Conservation (phyloP, 2,113 vertebrate species). For the Lathamus discolor region DNA sequence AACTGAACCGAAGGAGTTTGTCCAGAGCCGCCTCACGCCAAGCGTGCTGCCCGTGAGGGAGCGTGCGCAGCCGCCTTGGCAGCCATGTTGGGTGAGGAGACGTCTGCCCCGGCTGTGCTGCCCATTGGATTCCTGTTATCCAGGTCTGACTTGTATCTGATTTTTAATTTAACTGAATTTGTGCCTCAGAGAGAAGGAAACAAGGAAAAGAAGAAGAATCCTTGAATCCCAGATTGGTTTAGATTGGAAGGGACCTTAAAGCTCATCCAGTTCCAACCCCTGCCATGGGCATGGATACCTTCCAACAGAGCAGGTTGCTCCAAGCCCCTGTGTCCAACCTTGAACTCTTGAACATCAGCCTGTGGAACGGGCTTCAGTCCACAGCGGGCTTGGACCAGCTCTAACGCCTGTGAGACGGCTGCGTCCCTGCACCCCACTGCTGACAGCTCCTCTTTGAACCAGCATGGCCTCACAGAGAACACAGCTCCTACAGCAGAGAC, state of each 20-base stretch:
- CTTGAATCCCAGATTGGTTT: background rate
- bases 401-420: background rate
- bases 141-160: background rate
- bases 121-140: no score
- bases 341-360: background rate
- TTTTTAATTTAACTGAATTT: background rate
- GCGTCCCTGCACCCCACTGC: rapidly evolving
- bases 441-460: no score
- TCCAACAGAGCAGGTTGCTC: background rate
- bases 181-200: background rate
- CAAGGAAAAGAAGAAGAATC: background rate
- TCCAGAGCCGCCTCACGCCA: rapidly evolving
- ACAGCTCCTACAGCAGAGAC: background rate
- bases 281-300: background rate
- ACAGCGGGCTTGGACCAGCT: background rate
- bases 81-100: background rate
- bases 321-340: background rate
- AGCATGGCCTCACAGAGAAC: no score
- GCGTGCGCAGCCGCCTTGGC: rapidly evolving
- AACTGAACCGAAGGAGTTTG: background rate
- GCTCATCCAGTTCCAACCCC: background rate
- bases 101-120: background rate
- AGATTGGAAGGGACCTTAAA: background rate
- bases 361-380: background rate
- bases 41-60: background rate